Conservation (phyloP, 2,113 vertebrate species). For the Megalops atlanticus region DNA sequence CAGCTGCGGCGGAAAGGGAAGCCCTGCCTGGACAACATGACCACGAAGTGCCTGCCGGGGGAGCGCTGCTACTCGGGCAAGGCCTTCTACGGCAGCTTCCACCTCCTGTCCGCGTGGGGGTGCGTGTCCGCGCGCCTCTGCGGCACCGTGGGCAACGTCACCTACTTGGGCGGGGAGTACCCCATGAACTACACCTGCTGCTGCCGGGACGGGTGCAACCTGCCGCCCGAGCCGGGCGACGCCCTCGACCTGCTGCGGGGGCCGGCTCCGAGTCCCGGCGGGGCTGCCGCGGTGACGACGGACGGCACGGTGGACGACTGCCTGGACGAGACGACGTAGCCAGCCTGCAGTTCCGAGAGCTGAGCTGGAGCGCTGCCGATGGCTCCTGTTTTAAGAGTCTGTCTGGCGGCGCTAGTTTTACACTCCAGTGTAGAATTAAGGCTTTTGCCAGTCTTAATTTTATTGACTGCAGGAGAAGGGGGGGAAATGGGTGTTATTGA, state of each 20-base stretch:
- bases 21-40: conserved; percentile 38
- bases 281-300: neutral
- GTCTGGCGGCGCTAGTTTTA: no score
- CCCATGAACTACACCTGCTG: conserved; percentile 61
- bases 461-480: neutral
- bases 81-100: conserved; percentile 43
- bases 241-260: conserved; percentile 43
- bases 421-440: neutral
- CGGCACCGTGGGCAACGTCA: conserved; percentile 32
- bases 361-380: neutral
- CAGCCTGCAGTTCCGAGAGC: no score
- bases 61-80: conserved; percentile 56
- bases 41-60: conserved; percentile 48
- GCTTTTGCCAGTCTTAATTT: neutral
- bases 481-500: no score
- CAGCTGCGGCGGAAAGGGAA: conserved; percentile 50
- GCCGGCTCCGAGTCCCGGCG: neutral
- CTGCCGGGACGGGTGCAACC: conserved; percentile 60
- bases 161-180: conserved; percentile 38
- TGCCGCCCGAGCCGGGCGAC: neutral
- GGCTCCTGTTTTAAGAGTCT: neutral
- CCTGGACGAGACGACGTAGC: conserved; percentile 1
- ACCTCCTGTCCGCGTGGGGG: conserved; percentile 59
- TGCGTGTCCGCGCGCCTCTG: conserved; percentile 54
- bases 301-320: conserved; percentile 44